These are phyloP conservation scores for Nibea coibor DNA, from an alignment of 2,113 vertebrate species.

Conservation along the genomic window DNA sequence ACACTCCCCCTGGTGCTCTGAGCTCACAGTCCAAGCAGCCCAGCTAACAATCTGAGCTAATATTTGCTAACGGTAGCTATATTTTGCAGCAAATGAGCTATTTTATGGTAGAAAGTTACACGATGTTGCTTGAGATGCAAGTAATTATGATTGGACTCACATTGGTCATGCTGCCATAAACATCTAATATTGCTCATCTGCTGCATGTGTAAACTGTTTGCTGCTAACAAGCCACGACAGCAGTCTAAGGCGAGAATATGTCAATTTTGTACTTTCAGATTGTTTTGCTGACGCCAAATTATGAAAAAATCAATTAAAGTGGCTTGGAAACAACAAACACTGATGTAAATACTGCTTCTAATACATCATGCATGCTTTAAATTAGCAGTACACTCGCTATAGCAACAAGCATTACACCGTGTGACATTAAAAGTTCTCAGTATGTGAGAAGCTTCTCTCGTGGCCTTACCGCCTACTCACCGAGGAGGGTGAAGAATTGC, in stretches of 20 bases:
- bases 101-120: no score
- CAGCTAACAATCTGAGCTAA: no score
- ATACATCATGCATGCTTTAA: neutral
- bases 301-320: neutral
- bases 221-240: no score
- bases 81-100: no score
- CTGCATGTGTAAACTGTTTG: no score
- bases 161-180: neutral
- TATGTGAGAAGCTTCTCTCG: neutral
- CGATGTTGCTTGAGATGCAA: no score
- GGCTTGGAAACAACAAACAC: neutral
- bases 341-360: neutral
- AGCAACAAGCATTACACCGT: neutral
- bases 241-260: neutral
- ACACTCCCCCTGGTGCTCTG: no score
- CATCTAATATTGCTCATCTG: no score
- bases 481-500: neutral
- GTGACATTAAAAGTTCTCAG: neutral
- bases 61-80: no score
- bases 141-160: neutral
- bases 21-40: no score
- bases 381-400: neutral
- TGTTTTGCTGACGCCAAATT: neutral
- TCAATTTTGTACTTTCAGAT: neutral
- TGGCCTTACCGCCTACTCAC: neutral